Evolutionary conservation across 2,797 vertebrate species (phyloP).

Genomic region (Rhinophrynus dorsalis): DNA sequence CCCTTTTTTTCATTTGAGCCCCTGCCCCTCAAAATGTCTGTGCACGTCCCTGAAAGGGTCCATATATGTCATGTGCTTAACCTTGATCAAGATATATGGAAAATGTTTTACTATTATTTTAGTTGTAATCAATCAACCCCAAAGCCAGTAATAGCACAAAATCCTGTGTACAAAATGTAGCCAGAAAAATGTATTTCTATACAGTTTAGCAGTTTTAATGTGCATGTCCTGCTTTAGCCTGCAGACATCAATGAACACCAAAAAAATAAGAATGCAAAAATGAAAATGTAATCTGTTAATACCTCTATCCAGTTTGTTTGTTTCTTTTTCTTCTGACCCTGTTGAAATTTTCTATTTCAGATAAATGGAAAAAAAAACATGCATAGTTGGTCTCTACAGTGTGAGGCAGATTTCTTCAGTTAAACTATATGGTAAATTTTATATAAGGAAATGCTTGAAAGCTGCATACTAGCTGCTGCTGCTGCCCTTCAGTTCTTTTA

Average conservation of each 20-base stretch:
- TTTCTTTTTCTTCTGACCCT: background rate
- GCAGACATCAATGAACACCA: constrained; percentile 23
- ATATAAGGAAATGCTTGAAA: constrained; percentile 4
- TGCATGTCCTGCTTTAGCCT: constrained; percentile 4
- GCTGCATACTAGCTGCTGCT: background rate
- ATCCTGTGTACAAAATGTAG: too few species aligned
- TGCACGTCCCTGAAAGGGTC: too few species aligned
- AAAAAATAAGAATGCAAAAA: constrained; percentile 16
- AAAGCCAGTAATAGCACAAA: too few species aligned
- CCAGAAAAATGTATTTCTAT: too few species aligned
- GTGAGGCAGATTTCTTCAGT: background rate
- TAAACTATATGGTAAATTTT: constrained; percentile 8
- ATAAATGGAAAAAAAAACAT: constrained; percentile 23
- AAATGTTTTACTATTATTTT: too few species aligned
- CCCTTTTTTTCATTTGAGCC: too few species aligned
- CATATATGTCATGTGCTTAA: too few species aligned
- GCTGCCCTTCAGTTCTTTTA: too few species aligned
- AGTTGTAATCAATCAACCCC: too few species aligned
- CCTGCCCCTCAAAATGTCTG: too few species aligned
- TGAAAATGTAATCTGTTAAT: constrained; percentile 31
- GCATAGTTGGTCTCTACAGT: constrained; percentile 8
- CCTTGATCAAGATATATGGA: too few species aligned
- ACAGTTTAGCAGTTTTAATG: too few species aligned
- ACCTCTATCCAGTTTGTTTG: constrained; percentile 2
- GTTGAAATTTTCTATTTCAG: constrained; percentile 16